These are phyloP conservation scores for Antechinus stuartii DNA, from an alignment of 2,113 vertebrate species.

Conservation along the genomic window DNA sequence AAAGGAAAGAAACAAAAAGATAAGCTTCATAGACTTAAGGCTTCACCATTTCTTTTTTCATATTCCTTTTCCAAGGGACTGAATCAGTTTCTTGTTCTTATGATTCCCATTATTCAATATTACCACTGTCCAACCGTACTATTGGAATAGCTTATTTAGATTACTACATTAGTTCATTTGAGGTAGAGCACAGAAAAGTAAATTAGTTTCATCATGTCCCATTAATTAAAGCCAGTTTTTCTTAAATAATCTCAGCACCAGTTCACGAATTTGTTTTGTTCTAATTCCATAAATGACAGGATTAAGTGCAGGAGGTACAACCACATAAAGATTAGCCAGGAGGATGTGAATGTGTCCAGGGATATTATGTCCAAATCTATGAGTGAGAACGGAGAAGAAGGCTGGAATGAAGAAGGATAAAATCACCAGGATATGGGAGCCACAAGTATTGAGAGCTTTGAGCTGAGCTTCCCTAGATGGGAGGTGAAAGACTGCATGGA, in stretches of 20 bases:
- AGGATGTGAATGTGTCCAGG: constrained; percentile 64
- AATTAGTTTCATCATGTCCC: background rate
- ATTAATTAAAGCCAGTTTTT: background rate
- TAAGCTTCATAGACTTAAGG: background rate
- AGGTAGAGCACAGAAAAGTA: background rate
- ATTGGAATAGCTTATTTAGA: background rate
- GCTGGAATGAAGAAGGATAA: constrained; percentile 65
- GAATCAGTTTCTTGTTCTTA: background rate
- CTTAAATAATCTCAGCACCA: constrained; percentile 55
- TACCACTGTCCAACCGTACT: background rate
- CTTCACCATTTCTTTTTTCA: background rate
- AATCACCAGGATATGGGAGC: constrained; percentile 70
- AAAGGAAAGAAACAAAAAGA: background rate
- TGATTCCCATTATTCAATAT: background rate
- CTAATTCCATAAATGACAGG: constrained; percentile 67
- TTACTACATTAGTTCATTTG: background rate
- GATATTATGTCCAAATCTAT: constrained; percentile 60
- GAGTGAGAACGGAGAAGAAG: constrained; percentile 69
- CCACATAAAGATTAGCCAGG: constrained; percentile 65
- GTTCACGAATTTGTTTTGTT: constrained; percentile 58
- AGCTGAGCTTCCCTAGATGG: constrained; percentile 57
- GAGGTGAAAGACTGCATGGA: constrained; percentile 42
- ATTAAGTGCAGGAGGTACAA: constrained; percentile 65
- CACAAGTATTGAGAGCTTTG: constrained; percentile 68
- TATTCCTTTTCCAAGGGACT: background rate